A percentile compares a stretch with the other conserved stretches of the same genome.
Evolutionary conservation across 2,797 vertebrate genomes (phyloP).

Genomic region (Acestrorhynchus altus): DNA sequence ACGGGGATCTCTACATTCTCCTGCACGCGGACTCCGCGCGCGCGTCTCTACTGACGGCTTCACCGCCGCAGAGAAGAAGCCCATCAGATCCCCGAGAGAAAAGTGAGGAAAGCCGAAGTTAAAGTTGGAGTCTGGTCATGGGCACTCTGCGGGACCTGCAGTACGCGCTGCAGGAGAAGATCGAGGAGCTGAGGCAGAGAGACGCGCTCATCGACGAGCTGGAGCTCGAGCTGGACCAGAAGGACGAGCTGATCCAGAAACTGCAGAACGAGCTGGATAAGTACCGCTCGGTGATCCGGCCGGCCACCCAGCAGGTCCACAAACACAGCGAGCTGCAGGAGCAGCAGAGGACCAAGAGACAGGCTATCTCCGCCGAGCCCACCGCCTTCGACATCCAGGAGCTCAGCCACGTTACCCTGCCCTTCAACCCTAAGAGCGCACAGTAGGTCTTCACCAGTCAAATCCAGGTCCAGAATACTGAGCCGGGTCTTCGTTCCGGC

Average conservation of each 20-base stretch:
- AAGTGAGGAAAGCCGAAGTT: slow-evolving; percentile 22
- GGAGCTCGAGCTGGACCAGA: slow-evolving; percentile 96
- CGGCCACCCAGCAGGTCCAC: slow-evolving; percentile 91
- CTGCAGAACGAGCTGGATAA: slow-evolving; percentile 97
- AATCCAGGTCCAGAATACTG: no score
- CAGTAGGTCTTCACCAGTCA: slow-evolving; percentile 83
- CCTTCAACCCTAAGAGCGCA: slow-evolving; percentile 93
- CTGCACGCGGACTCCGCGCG: slow-evolving; percentile 11
- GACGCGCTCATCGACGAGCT: slow-evolving; percentile 96
- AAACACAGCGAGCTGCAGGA: slow-evolving; percentile 84
- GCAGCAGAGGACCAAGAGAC: slow-evolving; percentile 92
- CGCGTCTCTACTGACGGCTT: neutral
- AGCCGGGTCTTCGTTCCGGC: no score
- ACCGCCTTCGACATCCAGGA: slow-evolving; percentile 91
- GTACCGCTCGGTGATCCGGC: slow-evolving; percentile 93
- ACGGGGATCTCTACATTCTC: slow-evolving; percentile 34
- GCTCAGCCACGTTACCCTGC: slow-evolving; percentile 93
- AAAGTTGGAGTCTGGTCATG: slow-evolving; percentile 70
- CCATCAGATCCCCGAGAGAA: no score
- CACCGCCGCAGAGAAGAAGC: neutral
- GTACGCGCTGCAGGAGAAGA: slow-evolving; percentile 96
- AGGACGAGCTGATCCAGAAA: slow-evolving; percentile 96
- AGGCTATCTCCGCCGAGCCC: slow-evolving; percentile 95
- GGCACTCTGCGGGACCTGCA: slow-evolving; percentile 95
- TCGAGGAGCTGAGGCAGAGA: slow-evolving; percentile 94